Evolutionary conservation across 2,888 invertebrate species (phyloP).

Genomic region (Hemaris fuciformis): DNA sequence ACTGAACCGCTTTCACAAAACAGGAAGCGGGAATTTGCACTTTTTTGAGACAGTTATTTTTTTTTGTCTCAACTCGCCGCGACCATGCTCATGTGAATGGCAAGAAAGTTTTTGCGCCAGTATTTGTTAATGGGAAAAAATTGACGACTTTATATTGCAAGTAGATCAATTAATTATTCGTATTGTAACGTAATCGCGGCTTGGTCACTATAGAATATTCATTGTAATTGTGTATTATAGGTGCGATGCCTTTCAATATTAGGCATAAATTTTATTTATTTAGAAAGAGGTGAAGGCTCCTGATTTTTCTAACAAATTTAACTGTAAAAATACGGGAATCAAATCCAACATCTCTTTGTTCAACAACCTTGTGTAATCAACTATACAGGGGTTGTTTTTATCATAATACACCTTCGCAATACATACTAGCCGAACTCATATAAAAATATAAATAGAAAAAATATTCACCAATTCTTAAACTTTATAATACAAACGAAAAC

Average conservation of each 20-base stretch:
- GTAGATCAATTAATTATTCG: background rate
- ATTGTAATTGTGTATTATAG: too few species aligned
- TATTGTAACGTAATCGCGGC: too few species aligned
- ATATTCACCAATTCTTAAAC: background rate
- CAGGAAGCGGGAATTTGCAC: conserved; percentile 9
- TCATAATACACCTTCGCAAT: too few species aligned
- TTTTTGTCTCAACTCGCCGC: background rate
- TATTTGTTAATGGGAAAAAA: background rate
- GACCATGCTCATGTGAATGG: background rate
- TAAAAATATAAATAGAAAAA: background rate
- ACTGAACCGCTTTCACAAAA: conserved; percentile 9
- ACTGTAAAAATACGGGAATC: too few species aligned
- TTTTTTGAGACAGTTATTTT: conserved; percentile 4
- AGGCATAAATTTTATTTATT: too few species aligned
- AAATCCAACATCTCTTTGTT: too few species aligned
- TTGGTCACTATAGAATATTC: too few species aligned
- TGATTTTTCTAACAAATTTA: too few species aligned
- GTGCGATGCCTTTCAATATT: too few species aligned
- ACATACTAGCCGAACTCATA: background rate
- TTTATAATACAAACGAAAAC: background rate
- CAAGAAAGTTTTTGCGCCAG: background rate
- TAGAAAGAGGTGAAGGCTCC: too few species aligned
- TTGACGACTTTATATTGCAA: background rate
- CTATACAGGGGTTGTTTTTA: too few species aligned
- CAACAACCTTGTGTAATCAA: too few species aligned